Conservation (phyloP, 2,888 invertebrate species). For the Cartodere bifasciata region DNA sequence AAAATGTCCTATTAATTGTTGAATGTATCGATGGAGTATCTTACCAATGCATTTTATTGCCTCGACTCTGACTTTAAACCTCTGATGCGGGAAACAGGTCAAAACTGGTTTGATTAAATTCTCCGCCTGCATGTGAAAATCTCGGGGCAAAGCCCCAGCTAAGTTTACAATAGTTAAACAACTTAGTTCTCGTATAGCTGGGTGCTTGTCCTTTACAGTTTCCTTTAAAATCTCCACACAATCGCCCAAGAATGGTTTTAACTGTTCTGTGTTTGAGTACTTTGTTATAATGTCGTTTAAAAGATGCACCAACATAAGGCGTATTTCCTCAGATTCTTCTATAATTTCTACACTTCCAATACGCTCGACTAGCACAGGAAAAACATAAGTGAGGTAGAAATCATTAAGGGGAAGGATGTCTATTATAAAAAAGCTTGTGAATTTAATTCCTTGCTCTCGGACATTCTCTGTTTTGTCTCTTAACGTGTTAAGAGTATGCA, state of each 20-base stretch:
- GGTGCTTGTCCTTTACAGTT: constrained; percentile 63
- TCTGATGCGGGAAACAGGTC: constrained; percentile 65
- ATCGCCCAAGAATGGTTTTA: constrained; percentile 62
- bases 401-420: constrained; percentile 49
- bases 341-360: constrained; percentile 63
- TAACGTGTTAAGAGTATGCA: constrained; percentile 35
- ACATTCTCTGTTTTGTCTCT: constrained; percentile 51
- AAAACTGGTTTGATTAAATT: constrained; percentile 60
- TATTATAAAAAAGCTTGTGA: constrained; percentile 42
- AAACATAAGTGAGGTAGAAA: constrained; percentile 59
- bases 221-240: constrained; percentile 58
- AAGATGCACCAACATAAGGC: constrained; percentile 53
- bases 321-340: constrained; percentile 70
- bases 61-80: constrained; percentile 64
- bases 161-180: constrained; percentile 58
- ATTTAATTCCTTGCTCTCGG: constrained; percentile 43
- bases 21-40: constrained; percentile 7
- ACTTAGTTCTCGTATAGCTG: constrained; percentile 60
- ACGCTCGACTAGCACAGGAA: constrained; percentile 64
- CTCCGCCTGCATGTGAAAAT: constrained; percentile 67
- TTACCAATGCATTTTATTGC: constrained; percentile 61
- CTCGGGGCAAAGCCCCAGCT: constrained; percentile 47
- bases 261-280: constrained; percentile 45
- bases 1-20: constrained; percentile 9
- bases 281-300: constrained; percentile 52